Percentiles rank a stretch among this genome's conserved stretches.
These are phyloP conservation scores for Caenorhabditis remanei DNA, from an alignment of 1,140 invertebrate genomes.

Conservation along the genomic window DNA sequence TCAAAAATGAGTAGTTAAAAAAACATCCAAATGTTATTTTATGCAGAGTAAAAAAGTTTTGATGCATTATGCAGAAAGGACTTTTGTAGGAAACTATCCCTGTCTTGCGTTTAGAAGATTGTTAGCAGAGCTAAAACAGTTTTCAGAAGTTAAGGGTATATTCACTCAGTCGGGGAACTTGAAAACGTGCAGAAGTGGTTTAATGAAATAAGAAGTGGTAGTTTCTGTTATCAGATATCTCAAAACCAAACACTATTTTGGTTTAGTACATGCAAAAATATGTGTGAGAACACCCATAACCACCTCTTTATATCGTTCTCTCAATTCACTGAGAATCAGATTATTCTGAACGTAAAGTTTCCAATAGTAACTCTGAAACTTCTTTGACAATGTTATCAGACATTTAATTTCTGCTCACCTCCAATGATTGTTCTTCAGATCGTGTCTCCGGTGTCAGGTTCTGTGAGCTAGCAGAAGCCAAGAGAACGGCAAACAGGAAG, in stretches of 20 bases:
- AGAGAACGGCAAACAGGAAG: slow-evolving; percentile 24
- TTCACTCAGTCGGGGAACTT: background rate
- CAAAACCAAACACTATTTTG: background rate
- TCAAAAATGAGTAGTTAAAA: background rate
- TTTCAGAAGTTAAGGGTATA: background rate
- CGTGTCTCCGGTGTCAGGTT: background rate
- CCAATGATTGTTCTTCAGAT: slow-evolving; percentile 18
- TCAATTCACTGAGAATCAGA: slow-evolving; percentile 61
- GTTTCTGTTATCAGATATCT: background rate
- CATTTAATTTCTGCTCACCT: background rate
- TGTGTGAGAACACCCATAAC: slow-evolving; percentile 8
- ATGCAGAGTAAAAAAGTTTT: too few relatives aligned
- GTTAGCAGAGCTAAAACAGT: background rate
- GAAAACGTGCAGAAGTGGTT: background rate
- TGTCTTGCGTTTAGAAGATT: background rate
- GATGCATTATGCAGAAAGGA: too few relatives aligned
- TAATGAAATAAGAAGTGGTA: background rate
- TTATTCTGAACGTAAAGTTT: slow-evolving; percentile 65
- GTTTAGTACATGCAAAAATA: slow-evolving; percentile 13
- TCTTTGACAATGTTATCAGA: background rate
- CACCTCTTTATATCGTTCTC: slow-evolving; percentile 64
- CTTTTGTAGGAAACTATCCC: too few relatives aligned
- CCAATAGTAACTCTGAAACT: slow-evolving; percentile 66
- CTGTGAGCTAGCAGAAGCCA: slow-evolving; percentile 8
- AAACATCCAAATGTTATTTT: background rate